Evolutionary conservation across 2,888 invertebrate species (phyloP), one percentile per base, ranked within the genome.

Genomic region (Drosophila limbata): DNA sequence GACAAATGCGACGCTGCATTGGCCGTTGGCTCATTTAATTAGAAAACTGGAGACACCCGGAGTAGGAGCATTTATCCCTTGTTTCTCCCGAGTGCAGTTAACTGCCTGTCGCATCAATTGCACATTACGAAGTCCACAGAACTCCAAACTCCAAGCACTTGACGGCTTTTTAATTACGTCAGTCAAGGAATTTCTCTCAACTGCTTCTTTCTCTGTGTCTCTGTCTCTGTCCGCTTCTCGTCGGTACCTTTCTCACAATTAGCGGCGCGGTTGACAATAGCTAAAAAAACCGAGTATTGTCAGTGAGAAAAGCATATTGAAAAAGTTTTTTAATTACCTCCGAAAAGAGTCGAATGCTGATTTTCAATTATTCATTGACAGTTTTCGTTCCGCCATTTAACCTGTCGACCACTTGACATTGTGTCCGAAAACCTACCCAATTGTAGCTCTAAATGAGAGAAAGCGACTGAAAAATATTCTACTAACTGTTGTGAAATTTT

Each of bases 91-190:
- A 69, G 65, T 78, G 84, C 75, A 82, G 76, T 84, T 86, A 84
- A 84, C 84, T 71, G 71, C 71, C 79, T 66, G 73, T 79, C 82
- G 87, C 84, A 86, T 84, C 84, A 84, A 86, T 81, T 84, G 82
- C 81, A 84, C 84, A 84, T 84, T 84, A 84, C 76, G 21, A 47
- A 73, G 63, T 69, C 66, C 66, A 77, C 59, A 53, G 31, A 56
- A 40, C 55, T 62, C 28, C 19, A 28, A 62, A 39, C 48, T 39
- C 48, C 25, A 69, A 78, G 73, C 63, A 70, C 78, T 73, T 84
- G 84, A 84, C 84, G 84, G 82, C 87, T 80, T 87, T 84, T 84
- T 84, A 84, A 84, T 87, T 84, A 84, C 84, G 80, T 84, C 87
- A 84, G 69, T 69, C 62, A 62, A 65, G 85, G 70, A 67, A 76